phyloP scores from a whole-genome alignment of 2,113 vertebrate species.

The Cynoglossus semilaevis region DNA sequence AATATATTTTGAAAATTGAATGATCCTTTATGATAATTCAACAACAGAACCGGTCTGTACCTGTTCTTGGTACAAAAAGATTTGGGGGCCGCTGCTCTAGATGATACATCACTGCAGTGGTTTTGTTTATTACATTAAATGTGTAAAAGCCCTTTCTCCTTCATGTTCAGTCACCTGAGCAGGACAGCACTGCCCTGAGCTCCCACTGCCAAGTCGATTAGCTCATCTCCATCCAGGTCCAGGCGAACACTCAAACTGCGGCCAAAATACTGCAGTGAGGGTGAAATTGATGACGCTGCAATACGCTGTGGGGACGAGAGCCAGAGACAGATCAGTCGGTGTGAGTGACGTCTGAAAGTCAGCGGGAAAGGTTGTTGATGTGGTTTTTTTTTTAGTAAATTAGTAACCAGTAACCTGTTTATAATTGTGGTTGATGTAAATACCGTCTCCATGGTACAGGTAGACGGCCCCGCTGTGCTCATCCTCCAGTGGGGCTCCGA shows the following conservation, averaged over 20 bases:
- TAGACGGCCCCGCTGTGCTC: slow-evolving; percentile 89
- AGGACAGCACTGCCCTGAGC: slow-evolving; percentile 86
- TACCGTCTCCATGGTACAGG: slow-evolving; percentile 81
- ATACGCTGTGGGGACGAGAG: slow-evolving; percentile 77
- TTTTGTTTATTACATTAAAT: too few relatives aligned
- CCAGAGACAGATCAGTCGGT: slow-evolving; percentile 4
- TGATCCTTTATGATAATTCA: too few relatives aligned
- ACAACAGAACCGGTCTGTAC: too few relatives aligned
- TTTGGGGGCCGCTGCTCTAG: too few relatives aligned
- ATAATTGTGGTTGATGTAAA: slow-evolving; percentile 73
- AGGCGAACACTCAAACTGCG: slow-evolving; percentile 84
- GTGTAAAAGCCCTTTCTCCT: neutral
- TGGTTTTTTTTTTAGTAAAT: neutral
- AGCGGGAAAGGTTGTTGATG: neutral
- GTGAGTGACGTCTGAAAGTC: slow-evolving; percentile 15
- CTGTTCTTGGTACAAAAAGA: too few relatives aligned
- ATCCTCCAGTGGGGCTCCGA: slow-evolving; percentile 92
- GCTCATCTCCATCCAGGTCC: slow-evolving; percentile 87
- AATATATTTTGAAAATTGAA: too few relatives aligned
- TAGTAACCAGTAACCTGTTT: slow-evolving; percentile 77
- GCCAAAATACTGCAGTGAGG: slow-evolving; percentile 88
- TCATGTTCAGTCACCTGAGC: slow-evolving; percentile 77
- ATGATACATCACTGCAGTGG: too few relatives aligned
- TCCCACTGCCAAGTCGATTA: slow-evolving; percentile 90
- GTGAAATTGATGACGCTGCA: slow-evolving; percentile 74